A percentile compares a stretch with the other conserved stretches of the same genome.
These are phyloP conservation scores for Empis livida DNA, from an alignment of 2,888 invertebrate species.

Conservation along the genomic window DNA sequence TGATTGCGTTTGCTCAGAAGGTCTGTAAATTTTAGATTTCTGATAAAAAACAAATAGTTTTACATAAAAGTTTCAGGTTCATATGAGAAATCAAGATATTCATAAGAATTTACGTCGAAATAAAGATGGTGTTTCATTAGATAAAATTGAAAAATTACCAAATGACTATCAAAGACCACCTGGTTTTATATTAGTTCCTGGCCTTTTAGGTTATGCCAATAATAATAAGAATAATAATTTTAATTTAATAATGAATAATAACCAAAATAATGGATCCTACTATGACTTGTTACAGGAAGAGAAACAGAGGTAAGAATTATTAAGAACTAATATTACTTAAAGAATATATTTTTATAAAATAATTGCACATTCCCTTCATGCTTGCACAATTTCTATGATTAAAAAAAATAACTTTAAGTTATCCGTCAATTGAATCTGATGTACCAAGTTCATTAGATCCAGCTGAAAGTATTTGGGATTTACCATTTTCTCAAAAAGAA, in stretches of 20 bases:
- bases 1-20: conserved; percentile 41
- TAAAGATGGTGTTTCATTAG: conserved; percentile 44
- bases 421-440: conserved; percentile 18
- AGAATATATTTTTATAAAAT: background rate
- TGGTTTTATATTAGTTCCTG: conserved; percentile 47
- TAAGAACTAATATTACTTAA: background rate
- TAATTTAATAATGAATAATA: background rate
- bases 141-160: conserved; percentile 43
- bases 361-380: background rate
- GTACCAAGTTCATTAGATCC: conserved; percentile 17
- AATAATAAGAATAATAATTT: background rate
- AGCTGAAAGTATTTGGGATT: conserved; percentile 45
- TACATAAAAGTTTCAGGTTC: conserved; percentile 44
- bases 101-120: conserved; percentile 52
- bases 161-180: conserved; percentile 46
- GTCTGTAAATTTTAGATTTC: conserved; percentile 19
- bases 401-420: background rate
- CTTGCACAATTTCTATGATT: too few relatives aligned
- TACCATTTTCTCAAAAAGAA: conserved; percentile 38
- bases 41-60: background rate
- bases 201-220: conserved; percentile 14
- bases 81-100: conserved; percentile 51
- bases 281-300: conserved; percentile 31
- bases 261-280: conserved; percentile 15
- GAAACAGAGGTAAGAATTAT: conserved; percentile 34